Evolutionary conservation across 2,113 vertebrate genomes (phyloP).

Genomic region (Murina feae): DNA sequence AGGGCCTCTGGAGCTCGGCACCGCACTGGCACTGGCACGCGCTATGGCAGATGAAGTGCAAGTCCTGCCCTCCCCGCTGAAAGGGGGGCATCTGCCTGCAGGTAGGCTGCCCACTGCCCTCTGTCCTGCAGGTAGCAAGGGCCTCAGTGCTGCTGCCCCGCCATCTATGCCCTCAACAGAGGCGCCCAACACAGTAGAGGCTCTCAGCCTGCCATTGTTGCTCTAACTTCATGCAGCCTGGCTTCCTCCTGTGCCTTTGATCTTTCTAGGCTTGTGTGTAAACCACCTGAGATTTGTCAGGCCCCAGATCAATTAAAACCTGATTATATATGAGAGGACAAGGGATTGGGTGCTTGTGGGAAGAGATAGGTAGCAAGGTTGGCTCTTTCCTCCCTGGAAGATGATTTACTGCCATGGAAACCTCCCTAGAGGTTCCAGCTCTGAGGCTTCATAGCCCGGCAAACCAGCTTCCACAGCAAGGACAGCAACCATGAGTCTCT

Average conservation of each 20-base stretch:
- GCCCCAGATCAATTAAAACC: not conserved
- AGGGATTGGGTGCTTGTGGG: not conserved
- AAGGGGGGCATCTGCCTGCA: constrained; percentile 74
- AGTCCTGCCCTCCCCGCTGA: constrained; percentile 44
- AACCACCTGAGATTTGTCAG: not conserved
- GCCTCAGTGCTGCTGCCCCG: not conserved
- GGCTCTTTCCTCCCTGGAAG: not conserved
- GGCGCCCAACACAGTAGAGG: not conserved
- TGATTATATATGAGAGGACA: not conserved
- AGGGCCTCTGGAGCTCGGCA: constrained; percentile 10
- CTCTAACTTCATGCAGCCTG: not conserved
- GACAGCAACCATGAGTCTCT: not conserved
- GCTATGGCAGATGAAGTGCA: constrained; percentile 63
- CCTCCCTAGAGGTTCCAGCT: not conserved
- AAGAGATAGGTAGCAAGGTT: not conserved
- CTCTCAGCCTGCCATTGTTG: not conserved
- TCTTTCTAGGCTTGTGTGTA: not conserved
- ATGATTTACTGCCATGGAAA: not conserved
- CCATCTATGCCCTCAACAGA: not conserved
- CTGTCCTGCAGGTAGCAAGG: not conserved
- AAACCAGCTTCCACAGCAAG: not conserved
- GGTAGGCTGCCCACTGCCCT: constrained; percentile 63
- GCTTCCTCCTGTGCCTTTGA: not conserved
- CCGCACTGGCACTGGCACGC: not conserved
- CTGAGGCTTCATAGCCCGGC: not conserved